Evolutionary conservation across 2,888 invertebrate species (phyloP), one percentile per base, ranked within the genome.

Genomic region (Caenorhabditis sp.): DNA sequence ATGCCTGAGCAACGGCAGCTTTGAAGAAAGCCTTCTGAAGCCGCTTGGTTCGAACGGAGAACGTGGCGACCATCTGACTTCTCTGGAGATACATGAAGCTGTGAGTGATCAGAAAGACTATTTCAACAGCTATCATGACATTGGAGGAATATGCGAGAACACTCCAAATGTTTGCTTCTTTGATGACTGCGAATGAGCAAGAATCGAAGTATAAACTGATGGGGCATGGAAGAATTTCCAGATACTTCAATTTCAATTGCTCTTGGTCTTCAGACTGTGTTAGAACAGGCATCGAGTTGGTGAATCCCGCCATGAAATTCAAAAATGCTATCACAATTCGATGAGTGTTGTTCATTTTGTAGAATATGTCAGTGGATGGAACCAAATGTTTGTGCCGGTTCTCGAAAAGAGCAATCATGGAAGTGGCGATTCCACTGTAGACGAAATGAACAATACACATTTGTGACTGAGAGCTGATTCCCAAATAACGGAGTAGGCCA

Each of bases 321-420:
- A 70, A 8, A 31, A 70, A 8, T 1, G 44, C 70, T 12, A 70
- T 44, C 1, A 70, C 19, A 1, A 59, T 38, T 19, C 70, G 51
- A 38, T 54, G 68, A 16, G 22, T 8, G 12, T 31, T 16, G 0
- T 16, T 26, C 12, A 73, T 49, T n/a, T 38, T 19, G 38, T 73
- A 73, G n/a, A 73, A 51, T 16, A 38, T 31, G 8, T 73, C 73
- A 16, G 51, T 38, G 2, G 51, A 22, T 2, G 74, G 74, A 16
- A 74, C 74, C n/a, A 74, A 38, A 28, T 74, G 64, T 19, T 41
- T 31, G 22, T 74, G 74, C 19, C 74, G 41, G 31, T 74, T 64
- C 10, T 74, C 64, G 31, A 74, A 74, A n/a, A 70, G 70, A 3
- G 58, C 44, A 19, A 58, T 70, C 4, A 59, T 26, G 10, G 70